Percentiles rank a stretch among this genome's conserved stretches.
Evolutionary conservation across 2,113 vertebrate species (phyloP).

Genomic region (Callopanchax toddi): DNA sequence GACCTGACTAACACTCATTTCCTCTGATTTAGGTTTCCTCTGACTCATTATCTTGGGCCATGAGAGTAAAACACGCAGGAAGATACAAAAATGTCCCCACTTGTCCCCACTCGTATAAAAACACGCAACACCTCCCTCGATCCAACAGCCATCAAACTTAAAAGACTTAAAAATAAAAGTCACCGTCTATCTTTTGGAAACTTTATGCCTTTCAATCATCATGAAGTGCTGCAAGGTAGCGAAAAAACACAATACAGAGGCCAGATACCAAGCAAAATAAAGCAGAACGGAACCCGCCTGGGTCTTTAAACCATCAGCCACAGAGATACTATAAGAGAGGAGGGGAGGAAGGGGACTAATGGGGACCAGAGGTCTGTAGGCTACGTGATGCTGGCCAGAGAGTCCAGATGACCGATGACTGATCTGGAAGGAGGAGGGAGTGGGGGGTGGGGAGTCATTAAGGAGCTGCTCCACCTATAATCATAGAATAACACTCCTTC

Average conservation of each 20-base stretch:
- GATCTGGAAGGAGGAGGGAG: constrained; percentile 57
- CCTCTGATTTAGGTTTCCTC: constrained; percentile 71
- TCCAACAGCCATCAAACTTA: constrained; percentile 15
- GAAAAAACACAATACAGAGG: constrained; percentile 48
- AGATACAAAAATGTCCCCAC: constrained; percentile 1
- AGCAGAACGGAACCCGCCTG: constrained; percentile 66
- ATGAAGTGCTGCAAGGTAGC: constrained; percentile 49
- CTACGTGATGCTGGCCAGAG: constrained; percentile 70
- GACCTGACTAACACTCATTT: constrained; percentile 68
- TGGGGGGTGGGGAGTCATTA: constrained; percentile 35
- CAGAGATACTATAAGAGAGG: constrained; percentile 46
- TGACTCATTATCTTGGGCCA: constrained; percentile 58
- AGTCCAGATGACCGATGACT: constrained; percentile 69
- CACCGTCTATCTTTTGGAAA: constrained; percentile 24
- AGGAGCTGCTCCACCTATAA: constrained; percentile 64
- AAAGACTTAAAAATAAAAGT: constrained; percentile 32
- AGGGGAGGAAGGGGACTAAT: constrained; percentile 61
- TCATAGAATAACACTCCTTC: constrained; percentile 71
- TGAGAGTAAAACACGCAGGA: constrained; percentile 18
- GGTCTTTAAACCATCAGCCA: constrained; percentile 51
- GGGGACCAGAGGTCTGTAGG: constrained; percentile 69
- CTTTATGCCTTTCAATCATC: constrained; percentile 56
- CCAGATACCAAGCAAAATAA: constrained; percentile 64
- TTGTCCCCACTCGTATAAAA: neutral
- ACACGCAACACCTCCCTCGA: neutral